Percentiles rank a stretch among this genome's conserved stretches.
Evolutionary conservation across 2,888 invertebrate species (phyloP).

Genomic region (Caenorhabditis sp.): DNA sequence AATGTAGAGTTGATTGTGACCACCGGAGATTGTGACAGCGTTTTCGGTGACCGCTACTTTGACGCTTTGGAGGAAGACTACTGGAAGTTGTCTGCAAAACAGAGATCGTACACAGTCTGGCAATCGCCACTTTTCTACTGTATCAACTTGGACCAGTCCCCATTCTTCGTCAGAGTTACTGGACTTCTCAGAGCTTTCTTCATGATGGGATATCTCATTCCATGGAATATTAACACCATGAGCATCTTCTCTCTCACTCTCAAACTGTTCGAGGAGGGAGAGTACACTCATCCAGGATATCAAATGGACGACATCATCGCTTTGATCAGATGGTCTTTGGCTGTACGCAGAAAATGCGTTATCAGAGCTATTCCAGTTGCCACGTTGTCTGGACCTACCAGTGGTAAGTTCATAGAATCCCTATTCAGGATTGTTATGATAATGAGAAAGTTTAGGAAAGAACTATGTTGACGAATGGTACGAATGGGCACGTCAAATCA

Average conservation of each 20-base stretch:
- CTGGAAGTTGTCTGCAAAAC: slow-evolving; percentile 73
- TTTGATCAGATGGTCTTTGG: slow-evolving; percentile 78
- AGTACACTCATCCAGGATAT: slow-evolving; percentile 78
- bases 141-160: slow-evolving; percentile 79
- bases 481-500: slow-evolving; percentile 80
- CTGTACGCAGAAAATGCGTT: slow-evolving; percentile 76
- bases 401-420: slow-evolving; percentile 34
- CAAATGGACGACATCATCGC: slow-evolving; percentile 82
- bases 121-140: slow-evolving; percentile 80
- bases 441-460: slow-evolving; percentile 37
- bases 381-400: slow-evolving; percentile 76
- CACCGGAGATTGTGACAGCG: slow-evolving; percentile 80
- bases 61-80: slow-evolving; percentile 80
- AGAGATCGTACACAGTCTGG: slow-evolving; percentile 78
- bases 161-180: slow-evolving; percentile 80
- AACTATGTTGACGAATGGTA: slow-evolving; percentile 78
- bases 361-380: slow-evolving; percentile 79
- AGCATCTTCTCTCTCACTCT: slow-evolving; percentile 79
- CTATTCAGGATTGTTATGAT: no score
- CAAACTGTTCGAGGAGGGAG: slow-evolving; percentile 77
- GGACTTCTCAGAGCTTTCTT: slow-evolving; percentile 79
- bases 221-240: slow-evolving; percentile 82
- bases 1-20: slow-evolving; percentile 78
- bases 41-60: slow-evolving; percentile 80
- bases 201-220: slow-evolving; percentile 81